Evolutionary conservation across 30 jellyfish, hydroid and myxozoan genomes (phyloP).

Genomic region (Pelagia noctiluca): DNA sequence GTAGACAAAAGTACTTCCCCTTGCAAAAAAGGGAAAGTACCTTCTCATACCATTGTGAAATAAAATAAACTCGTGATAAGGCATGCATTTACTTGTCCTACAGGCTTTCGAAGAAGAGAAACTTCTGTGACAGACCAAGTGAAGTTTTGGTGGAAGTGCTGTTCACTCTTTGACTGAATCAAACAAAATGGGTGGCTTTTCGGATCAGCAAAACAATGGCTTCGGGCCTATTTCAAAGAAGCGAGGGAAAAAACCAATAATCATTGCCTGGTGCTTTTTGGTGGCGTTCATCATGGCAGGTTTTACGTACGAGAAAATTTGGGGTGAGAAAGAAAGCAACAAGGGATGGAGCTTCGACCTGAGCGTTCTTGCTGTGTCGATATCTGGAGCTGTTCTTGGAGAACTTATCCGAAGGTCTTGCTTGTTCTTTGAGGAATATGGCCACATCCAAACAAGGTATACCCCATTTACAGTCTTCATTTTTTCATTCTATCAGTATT

Average conservation of each 20-base stretch:
- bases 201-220: slow-evolving; percentile 56
- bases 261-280: neutral
- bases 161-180: too few relatives aligned
- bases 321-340: neutral
- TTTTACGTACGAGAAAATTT: neutral
- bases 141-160: too few relatives aligned
- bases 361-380: slow-evolving; percentile 23
- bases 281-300: neutral
- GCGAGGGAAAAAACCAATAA: slow-evolving; percentile 45
- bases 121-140: too few relatives aligned
- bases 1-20: too few relatives aligned
- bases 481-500: neutral
- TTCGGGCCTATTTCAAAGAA: slow-evolving; percentile 76
- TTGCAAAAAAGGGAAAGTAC: too few relatives aligned
- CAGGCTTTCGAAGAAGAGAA: too few relatives aligned
- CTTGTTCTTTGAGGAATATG: slow-evolving; percentile 52
- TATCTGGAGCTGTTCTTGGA: slow-evolving; percentile 40
- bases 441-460: slow-evolving; percentile 59
- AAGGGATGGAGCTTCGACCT: neutral
- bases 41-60: too few relatives aligned
- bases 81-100: too few relatives aligned
- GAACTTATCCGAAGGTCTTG: slow-evolving; percentile 59
- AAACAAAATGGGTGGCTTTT: too few relatives aligned
- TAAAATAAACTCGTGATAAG: too few relatives aligned
- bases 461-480: neutral